A percentile compares a stretch with the other conserved stretches of the same genome.
These are phyloP conservation scores for Cephus cinctus DNA, from an alignment of 1,140 invertebrate genomes.

Conservation along the genomic window DNA sequence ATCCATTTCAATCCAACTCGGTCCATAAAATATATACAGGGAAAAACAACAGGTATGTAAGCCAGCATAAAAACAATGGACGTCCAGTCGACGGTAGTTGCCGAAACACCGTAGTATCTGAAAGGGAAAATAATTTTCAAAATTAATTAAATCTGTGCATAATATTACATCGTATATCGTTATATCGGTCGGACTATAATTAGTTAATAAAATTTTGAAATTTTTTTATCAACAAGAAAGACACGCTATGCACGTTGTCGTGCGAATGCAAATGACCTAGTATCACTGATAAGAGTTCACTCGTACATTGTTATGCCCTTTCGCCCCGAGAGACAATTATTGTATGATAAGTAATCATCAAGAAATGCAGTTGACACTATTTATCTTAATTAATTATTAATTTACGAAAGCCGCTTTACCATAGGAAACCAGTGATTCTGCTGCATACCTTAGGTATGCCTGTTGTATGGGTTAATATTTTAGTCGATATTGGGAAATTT, in stretches of 20 bases:
- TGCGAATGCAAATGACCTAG: neutral
- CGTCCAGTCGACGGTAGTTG: slow-evolving; percentile 66
- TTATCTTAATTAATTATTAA: too few species aligned
- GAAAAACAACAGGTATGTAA: slow-evolving; percentile 70
- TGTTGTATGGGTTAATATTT: too few species aligned
- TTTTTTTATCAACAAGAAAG: too few species aligned
- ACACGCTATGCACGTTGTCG: neutral
- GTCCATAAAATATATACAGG: slow-evolving; percentile 65
- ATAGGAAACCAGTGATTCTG: too few species aligned
- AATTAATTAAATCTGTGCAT: slow-evolving; percentile 4
- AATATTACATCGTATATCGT: too few species aligned
- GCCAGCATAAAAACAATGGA: slow-evolving; percentile 70
- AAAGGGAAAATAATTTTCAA: slow-evolving; percentile 2
- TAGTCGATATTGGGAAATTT: too few species aligned
- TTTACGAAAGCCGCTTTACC: too few species aligned
- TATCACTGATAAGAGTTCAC: neutral
- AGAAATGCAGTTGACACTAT: too few species aligned
- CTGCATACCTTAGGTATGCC: too few species aligned
- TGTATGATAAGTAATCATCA: too few species aligned
- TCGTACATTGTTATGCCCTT: neutral
- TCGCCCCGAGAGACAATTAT: too few species aligned
- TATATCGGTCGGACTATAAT: neutral
- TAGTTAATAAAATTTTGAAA: neutral
- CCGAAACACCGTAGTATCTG: slow-evolving; percentile 58
- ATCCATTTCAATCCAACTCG: slow-evolving; percentile 44